Base-by-base conservation (phyloP, 2,797 vertebrate species). In the Apodemus agrarius region DNA sequence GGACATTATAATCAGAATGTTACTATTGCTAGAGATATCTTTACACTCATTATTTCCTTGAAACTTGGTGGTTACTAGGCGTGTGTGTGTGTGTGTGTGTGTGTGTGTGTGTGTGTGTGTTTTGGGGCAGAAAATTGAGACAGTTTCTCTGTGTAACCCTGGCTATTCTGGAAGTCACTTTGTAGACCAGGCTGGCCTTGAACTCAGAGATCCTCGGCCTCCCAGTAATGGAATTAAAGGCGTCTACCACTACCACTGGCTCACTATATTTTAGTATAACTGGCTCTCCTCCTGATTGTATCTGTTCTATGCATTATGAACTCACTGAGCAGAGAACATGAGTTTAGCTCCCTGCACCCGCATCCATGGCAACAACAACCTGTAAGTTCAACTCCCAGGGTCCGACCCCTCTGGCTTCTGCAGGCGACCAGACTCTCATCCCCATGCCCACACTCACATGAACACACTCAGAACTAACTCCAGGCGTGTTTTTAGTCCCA, bases 201-300 rank as follows among this genome's bases (percentile, higher is more conserved):
- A 49, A 52, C 16, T 78, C 14, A 78, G 43, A 78, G 29, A 31
- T 78, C 46, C 75, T 31, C 14, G 0, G 43, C 75, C 75, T 49
- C 26, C 75, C 26, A 76, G 26, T 78, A 31, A 19, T 31, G 16
- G 63, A 49, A 86, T 7, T 67, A 69, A 86, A 69, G 31, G 34
- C 7, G 0, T 67, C 3, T 7, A 1, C 29, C 21, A 49, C 6
- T 34, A 49, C 43, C 29, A 4, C 34, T n/a, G 31, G 43, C 43
- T 52, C 43, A 92, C 14, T 83, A 29, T 74, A 83, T 74, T 76
- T 94, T 43, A 78, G n/a, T 78, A 63, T 52, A 81, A 67, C 22
- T 52, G 21, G 63, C 83, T 92, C 79, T 57, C 37, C 83, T 96
- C 89, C 72, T 67, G 93, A 88, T 90, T 16, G 29, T 75, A 63